Evolutionary conservation across 53 echinoderm and acorn worm genomes (phyloP).

Genomic region (Crossaster papposus): DNA sequence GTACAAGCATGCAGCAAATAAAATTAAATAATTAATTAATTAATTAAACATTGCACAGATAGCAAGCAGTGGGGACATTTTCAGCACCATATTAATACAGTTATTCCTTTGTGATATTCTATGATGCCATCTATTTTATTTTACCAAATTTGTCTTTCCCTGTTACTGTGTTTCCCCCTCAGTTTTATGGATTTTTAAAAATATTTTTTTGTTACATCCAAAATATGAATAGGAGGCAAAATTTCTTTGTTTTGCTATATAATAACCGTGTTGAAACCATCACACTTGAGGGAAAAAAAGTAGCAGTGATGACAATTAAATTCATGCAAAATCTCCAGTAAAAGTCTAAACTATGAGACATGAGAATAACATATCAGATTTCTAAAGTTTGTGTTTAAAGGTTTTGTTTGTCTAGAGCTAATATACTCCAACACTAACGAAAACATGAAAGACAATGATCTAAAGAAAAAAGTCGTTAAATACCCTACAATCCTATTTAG

Average conservation of each 20-base stretch:
- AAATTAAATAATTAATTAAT: not conserved
- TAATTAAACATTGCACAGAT: not conserved
- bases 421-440: not conserved
- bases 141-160: too few species aligned
- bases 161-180: too few species aligned
- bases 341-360: too few species aligned
- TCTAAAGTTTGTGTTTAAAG: not conserved
- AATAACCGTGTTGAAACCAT: too few species aligned
- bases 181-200: too few species aligned
- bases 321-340: too few species aligned
- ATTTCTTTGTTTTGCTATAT: too few species aligned
- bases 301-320: too few species aligned
- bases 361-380: not conserved
- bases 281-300: too few species aligned
- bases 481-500: not conserved
- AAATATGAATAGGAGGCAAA: too few species aligned
- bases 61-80: not conserved
- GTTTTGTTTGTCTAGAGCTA: not conserved
- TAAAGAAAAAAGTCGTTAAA: conserved; percentile 1
- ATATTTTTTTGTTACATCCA: too few species aligned
- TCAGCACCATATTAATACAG: not conserved
- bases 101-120: not conserved
- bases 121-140: not conserved
- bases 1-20: not conserved
- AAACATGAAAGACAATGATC: conserved; percentile 29